Base-by-base conservation (phyloP, 2,888 invertebrate genomes). In the Rhagonycha lutea region DNA sequence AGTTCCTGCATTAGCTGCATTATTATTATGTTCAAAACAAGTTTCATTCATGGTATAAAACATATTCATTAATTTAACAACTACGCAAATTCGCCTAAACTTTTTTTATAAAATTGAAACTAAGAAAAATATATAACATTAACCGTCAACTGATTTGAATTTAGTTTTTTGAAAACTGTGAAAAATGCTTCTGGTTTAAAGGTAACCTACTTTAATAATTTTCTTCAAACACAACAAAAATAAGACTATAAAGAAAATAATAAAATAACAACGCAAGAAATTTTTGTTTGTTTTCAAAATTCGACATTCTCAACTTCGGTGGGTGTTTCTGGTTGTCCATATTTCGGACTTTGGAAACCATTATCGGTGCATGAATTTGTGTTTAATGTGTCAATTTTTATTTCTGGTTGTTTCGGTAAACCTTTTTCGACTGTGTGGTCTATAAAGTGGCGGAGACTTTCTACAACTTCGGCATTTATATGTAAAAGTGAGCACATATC, bases 371-470 rank as follows among this genome's bases (percentile, higher is more conserved):
- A 80, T 24, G 79, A 70, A 61, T 80, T 79, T 23, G 73, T 18
- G 32, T 80, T 79, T 69, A 80, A 60, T 65, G 78, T 80, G 67
- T 83, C 75, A 23, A 78, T 73, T 75, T 84, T 83, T 18, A 18
- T 18, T 69, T 83, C 81, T 2, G 81, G 73, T 1, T 78, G 76
- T 70, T 80, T 82, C n/a, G 86, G 83, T 9, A 84, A 83, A 12
- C 85, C 86, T 65, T 91, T 86, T 14, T 91, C 90, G 11, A 92
- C 89, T 12, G 91, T 89, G n/a, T 88, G 87, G 83, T 92, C 92
- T 70, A 92, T 90, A 81, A 91, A 90, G 29, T 89, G 86, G 5
- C 91, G 91, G 61, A 91, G 88, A 73, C 89, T 84, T 83, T 92
- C 91, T 18, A 91, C 89, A 11, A 89, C 89, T 14, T 89, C 87